Percentiles rank a stretch among this genome's conserved stretches.
Conservation (phyloP, 2,888 invertebrate genomes). For the Mythimna impura region DNA sequence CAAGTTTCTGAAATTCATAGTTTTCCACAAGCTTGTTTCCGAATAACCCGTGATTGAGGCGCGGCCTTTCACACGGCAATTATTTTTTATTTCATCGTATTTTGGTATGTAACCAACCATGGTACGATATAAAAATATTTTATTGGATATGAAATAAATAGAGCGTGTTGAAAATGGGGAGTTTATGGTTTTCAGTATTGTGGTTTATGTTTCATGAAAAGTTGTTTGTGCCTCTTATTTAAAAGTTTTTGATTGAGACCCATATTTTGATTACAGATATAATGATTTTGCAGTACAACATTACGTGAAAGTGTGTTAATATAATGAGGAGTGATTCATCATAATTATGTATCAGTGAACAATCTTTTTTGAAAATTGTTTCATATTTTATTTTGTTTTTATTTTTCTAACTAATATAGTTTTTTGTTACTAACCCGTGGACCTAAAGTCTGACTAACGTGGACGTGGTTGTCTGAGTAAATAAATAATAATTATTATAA, state of each 20-base stretch:
- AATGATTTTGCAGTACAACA: too few relatives aligned
- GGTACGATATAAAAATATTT: constrained; percentile 34
- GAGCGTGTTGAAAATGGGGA: constrained; percentile 30
- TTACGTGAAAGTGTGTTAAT: too few relatives aligned
- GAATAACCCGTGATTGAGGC: constrained; percentile 7
- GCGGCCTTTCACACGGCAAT: constrained; percentile 47
- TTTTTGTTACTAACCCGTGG: too few relatives aligned
- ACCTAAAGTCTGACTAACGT: too few relatives aligned
- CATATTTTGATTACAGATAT: not conserved
- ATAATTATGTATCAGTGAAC: too few relatives aligned
- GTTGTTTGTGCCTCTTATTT: not conserved
- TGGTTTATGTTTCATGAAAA: constrained; percentile 12
- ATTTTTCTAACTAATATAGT: too few relatives aligned
- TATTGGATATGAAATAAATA: constrained; percentile 37
- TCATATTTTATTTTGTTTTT: too few relatives aligned
- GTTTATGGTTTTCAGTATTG: constrained; percentile 16
- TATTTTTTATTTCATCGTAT: constrained; percentile 49
- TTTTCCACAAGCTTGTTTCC: constrained; percentile 2
- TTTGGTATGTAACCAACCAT: constrained; percentile 55
- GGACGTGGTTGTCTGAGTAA: too few relatives aligned
- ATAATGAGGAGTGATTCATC: too few relatives aligned
- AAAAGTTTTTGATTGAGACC: not conserved
- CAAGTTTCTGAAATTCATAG: not conserved
- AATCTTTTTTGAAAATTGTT: too few relatives aligned
- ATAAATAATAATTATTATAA: too few relatives aligned